Evolutionary conservation across 2,797 vertebrate species (phyloP).

Genomic region (Chloroceryle amazona): DNA sequence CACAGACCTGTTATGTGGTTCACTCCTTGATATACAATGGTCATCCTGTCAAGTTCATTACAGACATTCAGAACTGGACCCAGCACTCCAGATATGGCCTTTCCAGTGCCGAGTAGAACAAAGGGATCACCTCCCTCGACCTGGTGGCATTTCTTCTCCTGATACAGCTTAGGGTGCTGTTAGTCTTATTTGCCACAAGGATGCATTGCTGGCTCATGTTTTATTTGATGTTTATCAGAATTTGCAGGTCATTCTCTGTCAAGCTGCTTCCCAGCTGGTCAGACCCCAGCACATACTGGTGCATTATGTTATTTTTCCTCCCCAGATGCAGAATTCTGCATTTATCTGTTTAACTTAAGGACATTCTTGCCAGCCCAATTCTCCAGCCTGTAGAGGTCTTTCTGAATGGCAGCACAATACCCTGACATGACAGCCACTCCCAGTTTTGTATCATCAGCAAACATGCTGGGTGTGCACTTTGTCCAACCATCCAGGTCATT

Average conservation of each 20-base stretch:
- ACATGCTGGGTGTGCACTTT: neutral
- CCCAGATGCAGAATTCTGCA: neutral
- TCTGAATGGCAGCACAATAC: neutral
- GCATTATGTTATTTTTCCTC: neutral
- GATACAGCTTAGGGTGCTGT: neutral
- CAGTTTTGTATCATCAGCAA: neutral
- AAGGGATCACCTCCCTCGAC: neutral
- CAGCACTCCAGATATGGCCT: neutral
- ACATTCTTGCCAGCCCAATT: neutral
- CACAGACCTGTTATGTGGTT: neutral
- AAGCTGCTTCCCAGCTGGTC: neutral
- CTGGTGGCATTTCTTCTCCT: neutral
- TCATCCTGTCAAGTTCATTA: neutral
- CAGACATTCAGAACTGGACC: neutral
- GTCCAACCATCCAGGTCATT: neutral
- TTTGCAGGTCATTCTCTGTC: neutral
- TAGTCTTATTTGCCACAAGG: neutral
- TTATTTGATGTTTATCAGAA: neutral
- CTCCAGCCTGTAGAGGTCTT: neutral
- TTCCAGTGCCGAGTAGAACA: neutral
- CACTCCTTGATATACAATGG: neutral
- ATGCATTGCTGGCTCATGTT: neutral
- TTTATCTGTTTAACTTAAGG: neutral
- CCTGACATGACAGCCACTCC: neutral
- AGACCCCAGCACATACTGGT: accelerated